Evolutionary conservation across 2,113 vertebrate species (phyloP).

Genomic region (Malurus cyaneus): DNA sequence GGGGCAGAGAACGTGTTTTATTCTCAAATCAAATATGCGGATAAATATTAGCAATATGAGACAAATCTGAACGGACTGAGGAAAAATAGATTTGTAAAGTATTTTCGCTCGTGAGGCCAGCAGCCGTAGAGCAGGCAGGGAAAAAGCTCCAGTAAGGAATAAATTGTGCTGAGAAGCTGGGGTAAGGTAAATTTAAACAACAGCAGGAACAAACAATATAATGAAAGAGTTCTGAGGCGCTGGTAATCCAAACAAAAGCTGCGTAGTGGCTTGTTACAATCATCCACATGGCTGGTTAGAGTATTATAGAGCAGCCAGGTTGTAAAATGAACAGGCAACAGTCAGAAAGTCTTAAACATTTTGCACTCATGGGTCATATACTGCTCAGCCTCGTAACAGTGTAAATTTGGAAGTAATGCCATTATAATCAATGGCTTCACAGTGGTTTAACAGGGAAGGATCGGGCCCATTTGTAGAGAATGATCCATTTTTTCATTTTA

Average conservation of each 20-base stretch:
- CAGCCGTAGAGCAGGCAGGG: not conserved
- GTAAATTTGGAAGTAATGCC: not conserved
- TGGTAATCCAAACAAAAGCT: constrained; percentile 36
- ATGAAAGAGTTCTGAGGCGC: constrained; percentile 13
- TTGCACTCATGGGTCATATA: constrained; percentile 26
- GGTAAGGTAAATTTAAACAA: constrained; percentile 44
- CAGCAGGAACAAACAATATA: constrained; percentile 45
- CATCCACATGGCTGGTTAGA: constrained; percentile 32
- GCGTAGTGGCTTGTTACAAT: constrained; percentile 13
- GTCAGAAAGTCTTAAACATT: constrained; percentile 43
- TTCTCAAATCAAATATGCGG: not conserved
- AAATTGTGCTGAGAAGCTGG: not conserved
- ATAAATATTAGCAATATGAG: not conserved
- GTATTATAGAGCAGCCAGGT: constrained; percentile 1
- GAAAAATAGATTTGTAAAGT: not conserved
- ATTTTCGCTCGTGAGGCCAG: not conserved
- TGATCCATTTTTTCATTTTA: constrained; percentile 31
- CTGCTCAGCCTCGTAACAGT: not conserved
- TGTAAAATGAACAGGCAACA: constrained; percentile 42
- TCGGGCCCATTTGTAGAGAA: not conserved
- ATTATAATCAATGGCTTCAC: constrained; percentile 13
- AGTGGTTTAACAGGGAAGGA: not conserved
- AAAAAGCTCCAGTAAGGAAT: not conserved
- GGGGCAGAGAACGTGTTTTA: not conserved
- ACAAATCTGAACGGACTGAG: not conserved